A percentile compares a stretch with the other conserved stretches of the same genome.
These are phyloP conservation scores for Stenchaetothrips biformis DNA, from an alignment of 2,888 invertebrate genomes.

Conservation along the genomic window DNA sequence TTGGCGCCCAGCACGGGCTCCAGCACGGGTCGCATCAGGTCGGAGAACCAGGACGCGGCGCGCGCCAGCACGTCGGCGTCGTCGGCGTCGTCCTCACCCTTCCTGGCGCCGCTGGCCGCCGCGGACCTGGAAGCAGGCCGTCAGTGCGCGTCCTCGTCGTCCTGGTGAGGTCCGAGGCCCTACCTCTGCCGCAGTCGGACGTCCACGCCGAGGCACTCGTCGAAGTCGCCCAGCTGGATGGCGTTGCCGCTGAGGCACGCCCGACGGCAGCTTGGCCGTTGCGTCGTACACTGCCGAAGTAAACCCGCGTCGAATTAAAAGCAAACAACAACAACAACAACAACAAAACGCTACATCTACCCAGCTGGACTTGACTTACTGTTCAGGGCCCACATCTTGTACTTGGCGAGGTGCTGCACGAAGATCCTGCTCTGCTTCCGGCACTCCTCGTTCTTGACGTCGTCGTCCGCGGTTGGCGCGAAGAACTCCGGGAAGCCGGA, in stretches of 20 bases:
- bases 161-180: too few species aligned
- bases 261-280: slow-evolving; percentile 36
- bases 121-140: background rate
- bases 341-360: background rate
- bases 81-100: background rate
- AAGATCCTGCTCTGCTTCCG: slow-evolving; percentile 38
- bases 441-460: slow-evolving; percentile 38
- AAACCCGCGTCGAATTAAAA: background rate
- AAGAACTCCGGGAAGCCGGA: slow-evolving; percentile 15
- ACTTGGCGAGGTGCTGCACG: slow-evolving; percentile 36
- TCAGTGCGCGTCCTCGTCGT: too few species aligned
- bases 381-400: slow-evolving; percentile 38
- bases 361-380: slow-evolving; percentile 36
- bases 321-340: too few species aligned
- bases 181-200: slow-evolving; percentile 18
- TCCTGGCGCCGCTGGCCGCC: background rate
- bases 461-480: slow-evolving; percentile 32
- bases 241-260: slow-evolving; percentile 35
- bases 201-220: slow-evolving; percentile 48
- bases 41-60: slow-evolving; percentile 13
- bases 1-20: slow-evolving; percentile 14
- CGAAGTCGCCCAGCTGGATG: slow-evolving; percentile 57
- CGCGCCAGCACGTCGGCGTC: background rate
- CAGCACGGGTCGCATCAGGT: slow-evolving; percentile 23
- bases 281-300: slow-evolving; percentile 35